Base-by-base conservation (phyloP, 2,113 vertebrate species). In the Pheucticus melanocephalus region DNA sequence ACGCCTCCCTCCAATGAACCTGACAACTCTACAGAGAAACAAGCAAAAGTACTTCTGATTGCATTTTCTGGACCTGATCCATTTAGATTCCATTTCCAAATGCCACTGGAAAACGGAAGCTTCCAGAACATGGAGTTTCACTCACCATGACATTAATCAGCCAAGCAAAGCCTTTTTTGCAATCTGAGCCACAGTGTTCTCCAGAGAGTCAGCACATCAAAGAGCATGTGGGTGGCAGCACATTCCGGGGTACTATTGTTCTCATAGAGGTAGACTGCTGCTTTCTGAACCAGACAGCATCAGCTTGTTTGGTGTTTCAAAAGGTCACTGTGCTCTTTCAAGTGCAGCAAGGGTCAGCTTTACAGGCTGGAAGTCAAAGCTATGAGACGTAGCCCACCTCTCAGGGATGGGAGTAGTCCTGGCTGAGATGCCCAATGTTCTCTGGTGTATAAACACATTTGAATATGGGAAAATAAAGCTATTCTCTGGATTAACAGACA, bases 81-180 rank as follows among this genome's bases (percentile, higher is more conserved):
- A 64, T 98, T 99, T 48, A 98, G 94, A 89, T 98, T 98, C 85
- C 12, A 17, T 98, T 99, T 65, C 98, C 98, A 97, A 98, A 98
- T 98, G 98, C 98, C 1, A 8, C 98, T 98, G 91, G 98, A 98
- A 91, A 99, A 98, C 97, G 98, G 92, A 99, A 98, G 81, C 98
- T 99, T 86, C 98, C 99, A 73, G 98, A 98, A 9, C 98, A 98
- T 8, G 98, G 98, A 68, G 98, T 98, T 95, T 99, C 98, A 9
- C 91, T 98, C 98, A 98, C 99, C 98, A 98, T 98, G 64, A 98
- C 96, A 98, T 2, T 98, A 98, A 40, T 98, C 98, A 76, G 95
- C 97, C 44, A 99, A 99, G 92, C 39, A 90, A 93, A 82, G 25
- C 21, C 33, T 40, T 83, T 92, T 82, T 75, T 84, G 18, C 76